Percentiles rank a stretch among this genome's conserved stretches.
Evolutionary conservation across 2,113 vertebrate genomes (phyloP).

Genomic region (Antechinus stuartii): DNA sequence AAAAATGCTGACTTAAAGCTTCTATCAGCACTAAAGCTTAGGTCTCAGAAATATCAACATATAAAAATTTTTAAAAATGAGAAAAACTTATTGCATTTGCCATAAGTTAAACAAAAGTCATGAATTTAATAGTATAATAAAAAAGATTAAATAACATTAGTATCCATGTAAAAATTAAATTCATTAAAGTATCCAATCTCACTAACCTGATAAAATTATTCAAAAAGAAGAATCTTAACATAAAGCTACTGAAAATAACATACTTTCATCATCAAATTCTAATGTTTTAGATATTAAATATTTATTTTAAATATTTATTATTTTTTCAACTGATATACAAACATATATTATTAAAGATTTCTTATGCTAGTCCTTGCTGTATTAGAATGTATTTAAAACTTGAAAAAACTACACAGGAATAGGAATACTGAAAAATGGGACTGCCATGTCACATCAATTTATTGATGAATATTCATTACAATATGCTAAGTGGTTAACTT

Average conservation of each 20-base stretch:
- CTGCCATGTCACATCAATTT: constrained; percentile 81
- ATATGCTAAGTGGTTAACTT: constrained; percentile 81
- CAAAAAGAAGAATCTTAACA: not conserved
- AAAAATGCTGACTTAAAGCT: constrained; percentile 56
- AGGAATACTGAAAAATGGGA: constrained; percentile 76
- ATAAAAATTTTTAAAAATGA: constrained; percentile 47
- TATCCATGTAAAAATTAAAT: constrained; percentile 36
- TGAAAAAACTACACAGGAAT: constrained; percentile 57
- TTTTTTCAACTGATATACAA: constrained; percentile 50
- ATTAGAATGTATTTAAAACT: constrained; percentile 68
- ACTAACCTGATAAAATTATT: constrained; percentile 19
- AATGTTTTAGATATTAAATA: constrained; percentile 43
- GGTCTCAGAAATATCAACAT: constrained; percentile 52
- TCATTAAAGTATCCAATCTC: constrained; percentile 34
- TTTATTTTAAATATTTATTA: constrained; percentile 41
- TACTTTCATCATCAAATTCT: constrained; percentile 54
- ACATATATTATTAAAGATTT: constrained; percentile 51
- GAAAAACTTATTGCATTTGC: constrained; percentile 18
- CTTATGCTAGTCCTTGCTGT: constrained; percentile 33
- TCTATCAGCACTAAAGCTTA: constrained; percentile 41
- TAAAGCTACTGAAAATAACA: constrained; percentile 52
- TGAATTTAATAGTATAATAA: constrained; percentile 5
- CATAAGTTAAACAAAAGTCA: not conserved
- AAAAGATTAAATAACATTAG: constrained; percentile 42
- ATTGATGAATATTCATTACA: constrained; percentile 84